Evolutionary conservation across 1,140 invertebrate genomes (phyloP).

Genomic region (Rhagoletis pomonella): DNA sequence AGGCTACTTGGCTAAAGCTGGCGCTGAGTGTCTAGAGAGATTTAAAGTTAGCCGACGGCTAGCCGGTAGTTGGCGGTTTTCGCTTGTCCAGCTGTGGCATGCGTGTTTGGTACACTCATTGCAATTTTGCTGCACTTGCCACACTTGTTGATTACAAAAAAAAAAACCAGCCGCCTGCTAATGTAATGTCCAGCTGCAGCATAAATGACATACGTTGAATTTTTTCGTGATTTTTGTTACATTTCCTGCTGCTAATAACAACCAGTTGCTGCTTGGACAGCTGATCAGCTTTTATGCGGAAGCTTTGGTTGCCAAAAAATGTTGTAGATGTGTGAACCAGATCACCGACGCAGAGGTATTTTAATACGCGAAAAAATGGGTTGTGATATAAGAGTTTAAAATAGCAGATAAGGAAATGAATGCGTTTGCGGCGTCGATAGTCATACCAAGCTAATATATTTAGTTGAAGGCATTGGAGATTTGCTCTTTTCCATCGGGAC

Average conservation of each 20-base stretch:
- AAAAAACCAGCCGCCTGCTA: background rate
- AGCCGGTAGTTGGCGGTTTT: conserved; percentile 17
- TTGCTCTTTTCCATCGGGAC: no score
- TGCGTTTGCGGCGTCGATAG: no score
- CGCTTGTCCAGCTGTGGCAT: conserved; percentile 35
- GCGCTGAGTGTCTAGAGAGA: conserved; percentile 11
- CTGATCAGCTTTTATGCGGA: conserved; percentile 22
- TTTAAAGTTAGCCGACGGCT: background rate
- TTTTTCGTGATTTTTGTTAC: conserved; percentile 44
- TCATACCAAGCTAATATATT: no score
- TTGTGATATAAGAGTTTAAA: background rate
- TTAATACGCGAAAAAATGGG: background rate
- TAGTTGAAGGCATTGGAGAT: no score
- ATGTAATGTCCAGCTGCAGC: background rate
- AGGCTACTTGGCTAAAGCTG: background rate
- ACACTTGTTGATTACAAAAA: background rate
- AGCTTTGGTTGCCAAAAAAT: conserved; percentile 4
- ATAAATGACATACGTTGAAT: background rate
- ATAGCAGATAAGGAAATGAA: no score
- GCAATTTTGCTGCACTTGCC: conserved; percentile 39
- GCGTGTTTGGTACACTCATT: conserved; percentile 18
- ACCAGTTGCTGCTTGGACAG: background rate
- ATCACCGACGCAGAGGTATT: background rate
- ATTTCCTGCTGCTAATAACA: conserved; percentile 13
- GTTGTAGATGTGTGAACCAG: background rate